A percentile compares a stretch with the other conserved stretches of the same genome.
Conservation (phyloP, 1,140 invertebrate species). For the Meloidogyne exigua region DNA sequence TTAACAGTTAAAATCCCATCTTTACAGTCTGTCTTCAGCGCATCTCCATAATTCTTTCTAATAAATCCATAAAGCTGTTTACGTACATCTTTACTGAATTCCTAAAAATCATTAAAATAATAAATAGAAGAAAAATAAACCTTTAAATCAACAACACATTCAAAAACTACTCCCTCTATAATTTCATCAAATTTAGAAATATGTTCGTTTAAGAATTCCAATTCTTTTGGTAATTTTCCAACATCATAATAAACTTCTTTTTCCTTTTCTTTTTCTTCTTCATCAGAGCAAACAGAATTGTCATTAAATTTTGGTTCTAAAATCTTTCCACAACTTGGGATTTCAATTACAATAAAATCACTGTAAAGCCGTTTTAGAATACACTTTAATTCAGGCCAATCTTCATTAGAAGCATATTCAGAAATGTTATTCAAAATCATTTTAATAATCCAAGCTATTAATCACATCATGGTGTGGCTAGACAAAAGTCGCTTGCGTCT, state of each 20-base stretch:
- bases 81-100: conserved; percentile 2
- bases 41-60: neutral
- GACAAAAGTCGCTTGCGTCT: too few species aligned
- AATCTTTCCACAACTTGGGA: conserved; percentile 11
- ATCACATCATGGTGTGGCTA: too few species aligned
- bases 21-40: neutral
- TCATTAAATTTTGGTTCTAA: neutral
- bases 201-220: conserved; percentile 4
- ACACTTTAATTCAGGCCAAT: conserved; percentile 11
- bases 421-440: neutral
- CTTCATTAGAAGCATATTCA: neutral
- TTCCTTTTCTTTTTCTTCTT: neutral
- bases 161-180: neutral
- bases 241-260: neutral
- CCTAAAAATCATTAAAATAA: conserved; percentile 9
- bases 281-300: neutral
- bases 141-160: conserved; percentile 17
- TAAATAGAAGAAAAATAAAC: neutral
- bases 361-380: conserved; percentile 31
- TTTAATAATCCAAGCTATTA: too few species aligned
- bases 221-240: neutral
- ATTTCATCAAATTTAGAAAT: neutral
- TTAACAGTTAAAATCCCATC: neutral
- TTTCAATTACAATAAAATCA: conserved; percentile 31
- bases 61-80: conserved; percentile 16